These are phyloP conservation scores for Chaetodon auriga DNA, from an alignment of 2,113 vertebrate genomes.

Conservation along the genomic window DNA sequence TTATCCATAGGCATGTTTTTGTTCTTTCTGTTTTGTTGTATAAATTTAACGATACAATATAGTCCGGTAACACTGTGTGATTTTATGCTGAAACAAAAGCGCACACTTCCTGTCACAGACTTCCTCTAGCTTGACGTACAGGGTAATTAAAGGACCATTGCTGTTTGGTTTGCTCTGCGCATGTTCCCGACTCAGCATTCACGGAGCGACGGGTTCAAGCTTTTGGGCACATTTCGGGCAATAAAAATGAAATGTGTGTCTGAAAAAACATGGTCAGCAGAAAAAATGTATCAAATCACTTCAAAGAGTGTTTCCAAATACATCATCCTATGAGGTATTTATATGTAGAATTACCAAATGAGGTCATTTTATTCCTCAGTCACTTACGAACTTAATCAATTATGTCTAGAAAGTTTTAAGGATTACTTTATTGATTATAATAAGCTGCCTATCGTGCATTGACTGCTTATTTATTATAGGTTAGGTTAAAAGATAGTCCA, in stretches of 20 bases:
- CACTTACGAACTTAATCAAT: background rate
- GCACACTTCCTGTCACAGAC: slow-evolving; percentile 23
- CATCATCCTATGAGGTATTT: background rate
- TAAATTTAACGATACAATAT: no score
- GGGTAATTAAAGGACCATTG: slow-evolving; percentile 83
- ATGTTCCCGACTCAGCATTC: slow-evolving; percentile 71
- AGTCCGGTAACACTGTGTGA: no score
- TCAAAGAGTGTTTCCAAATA: background rate
- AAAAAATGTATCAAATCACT: background rate
- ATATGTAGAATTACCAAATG: background rate
- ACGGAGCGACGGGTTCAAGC: slow-evolving; percentile 10
- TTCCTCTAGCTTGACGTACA: slow-evolving; percentile 17
- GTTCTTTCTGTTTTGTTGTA: background rate
- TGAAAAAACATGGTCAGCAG: background rate
- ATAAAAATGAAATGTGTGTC: slow-evolving; percentile 9
- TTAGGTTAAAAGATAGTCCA: background rate
- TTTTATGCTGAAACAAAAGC: slow-evolving; percentile 49
- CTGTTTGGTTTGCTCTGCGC: slow-evolving; percentile 85
- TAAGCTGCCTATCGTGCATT: background rate
- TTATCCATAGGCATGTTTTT: background rate
- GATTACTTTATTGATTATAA: background rate
- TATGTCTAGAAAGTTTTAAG: background rate
- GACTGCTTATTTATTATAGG: background rate
- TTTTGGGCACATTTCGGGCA: background rate
- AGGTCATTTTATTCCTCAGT: background rate